Percentiles rank a stretch among this genome's conserved stretches.
phyloP scores from a whole-genome alignment of 2,113 vertebrate species.

The Circaetus gallicus region DNA sequence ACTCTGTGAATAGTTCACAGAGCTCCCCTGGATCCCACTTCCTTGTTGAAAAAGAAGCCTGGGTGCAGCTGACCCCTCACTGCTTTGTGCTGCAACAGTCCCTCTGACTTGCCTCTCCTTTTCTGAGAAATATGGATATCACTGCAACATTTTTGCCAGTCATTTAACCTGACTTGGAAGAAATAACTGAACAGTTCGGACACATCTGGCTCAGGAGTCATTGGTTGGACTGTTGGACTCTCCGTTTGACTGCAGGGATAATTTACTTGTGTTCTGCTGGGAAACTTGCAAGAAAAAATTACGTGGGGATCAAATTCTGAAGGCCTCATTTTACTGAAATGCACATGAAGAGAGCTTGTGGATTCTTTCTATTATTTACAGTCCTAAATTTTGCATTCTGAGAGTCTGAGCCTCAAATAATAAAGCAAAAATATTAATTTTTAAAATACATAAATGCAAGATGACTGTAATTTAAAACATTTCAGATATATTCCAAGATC shows the following conservation, averaged over 20 bases:
- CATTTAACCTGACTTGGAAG: background rate
- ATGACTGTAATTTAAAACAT: background rate
- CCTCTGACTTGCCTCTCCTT: background rate
- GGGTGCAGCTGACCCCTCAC: background rate
- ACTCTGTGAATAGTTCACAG: background rate
- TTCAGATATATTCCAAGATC: background rate
- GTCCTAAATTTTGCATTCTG: background rate
- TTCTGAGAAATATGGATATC: background rate
- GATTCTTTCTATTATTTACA: background rate
- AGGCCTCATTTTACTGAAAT: background rate
- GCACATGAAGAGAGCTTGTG: background rate
- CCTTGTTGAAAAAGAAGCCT: background rate
- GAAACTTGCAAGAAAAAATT: background rate
- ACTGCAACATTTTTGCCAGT: background rate
- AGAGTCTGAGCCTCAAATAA: background rate
- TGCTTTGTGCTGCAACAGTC: background rate
- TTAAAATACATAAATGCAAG: background rate
- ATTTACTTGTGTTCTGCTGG: background rate
- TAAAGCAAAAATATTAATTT: background rate
- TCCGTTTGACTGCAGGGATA: background rate
- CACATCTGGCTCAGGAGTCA: background rate
- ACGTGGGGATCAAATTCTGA: background rate
- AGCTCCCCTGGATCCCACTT: background rate
- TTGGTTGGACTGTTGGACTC: background rate
- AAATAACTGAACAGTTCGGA: background rate